phyloP scores from a whole-genome alignment of 53 echinoderm and acorn worm species.

The Pentamera pediparva region DNA sequence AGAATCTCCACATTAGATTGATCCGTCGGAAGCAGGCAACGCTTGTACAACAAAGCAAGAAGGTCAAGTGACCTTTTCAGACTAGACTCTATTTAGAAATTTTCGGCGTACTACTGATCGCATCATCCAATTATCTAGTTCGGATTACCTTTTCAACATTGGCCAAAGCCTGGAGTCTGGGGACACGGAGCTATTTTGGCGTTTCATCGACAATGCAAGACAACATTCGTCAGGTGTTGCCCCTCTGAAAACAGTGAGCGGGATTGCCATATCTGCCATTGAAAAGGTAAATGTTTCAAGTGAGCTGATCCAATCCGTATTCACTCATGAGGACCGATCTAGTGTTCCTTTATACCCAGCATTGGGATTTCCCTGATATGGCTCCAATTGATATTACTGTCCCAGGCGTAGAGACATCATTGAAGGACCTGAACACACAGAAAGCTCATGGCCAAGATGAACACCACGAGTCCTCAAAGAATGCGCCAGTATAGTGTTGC shows the following conservation, averaged over 20 bases:
- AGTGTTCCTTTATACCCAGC: neutral
- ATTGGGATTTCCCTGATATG: neutral
- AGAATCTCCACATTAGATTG: no score
- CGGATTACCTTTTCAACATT: no score
- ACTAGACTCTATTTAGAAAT: no score
- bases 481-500: no score
- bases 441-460: neutral
- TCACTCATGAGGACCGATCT: neutral
- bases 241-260: neutral
- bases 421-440: neutral
- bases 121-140: no score
- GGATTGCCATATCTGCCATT: neutral
- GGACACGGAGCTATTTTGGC: no score
- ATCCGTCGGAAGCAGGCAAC: no score
- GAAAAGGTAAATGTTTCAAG: neutral
- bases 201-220: neutral
- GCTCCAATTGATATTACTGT: neutral
- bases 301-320: neutral
- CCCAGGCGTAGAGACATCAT: neutral
- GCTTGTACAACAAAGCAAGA: no score
- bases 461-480: no score
- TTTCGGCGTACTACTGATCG: no score
- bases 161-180: no score
- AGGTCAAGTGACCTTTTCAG: no score
- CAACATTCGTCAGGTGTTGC: neutral